phyloP scores from a whole-genome alignment of 2,113 vertebrate genomes.

The Laterallus jamaicensis region DNA sequence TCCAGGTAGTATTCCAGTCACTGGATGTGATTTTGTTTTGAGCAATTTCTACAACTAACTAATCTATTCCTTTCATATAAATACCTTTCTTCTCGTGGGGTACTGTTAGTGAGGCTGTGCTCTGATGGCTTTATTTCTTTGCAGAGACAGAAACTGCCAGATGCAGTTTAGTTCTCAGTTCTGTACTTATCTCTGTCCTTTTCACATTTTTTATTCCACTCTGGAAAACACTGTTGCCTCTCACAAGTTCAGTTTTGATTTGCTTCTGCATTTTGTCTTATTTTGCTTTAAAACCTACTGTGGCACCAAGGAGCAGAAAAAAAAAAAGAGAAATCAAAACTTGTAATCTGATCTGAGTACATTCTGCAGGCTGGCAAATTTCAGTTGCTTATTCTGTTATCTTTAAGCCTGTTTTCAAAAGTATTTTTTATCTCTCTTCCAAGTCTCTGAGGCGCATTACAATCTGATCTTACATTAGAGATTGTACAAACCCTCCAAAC shows the following conservation, averaged over 20 bases:
- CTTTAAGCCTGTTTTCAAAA: slow-evolving; percentile 16
- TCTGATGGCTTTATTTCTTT: not conserved
- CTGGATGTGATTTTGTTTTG: not conserved
- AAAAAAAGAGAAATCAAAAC: not conserved
- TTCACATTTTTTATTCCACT: not conserved
- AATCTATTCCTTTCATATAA: not conserved
- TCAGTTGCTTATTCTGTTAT: slow-evolving; percentile 2
- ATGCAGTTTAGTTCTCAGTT: not conserved
- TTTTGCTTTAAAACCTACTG: not conserved
- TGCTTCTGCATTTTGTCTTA: not conserved
- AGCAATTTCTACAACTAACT: not conserved
- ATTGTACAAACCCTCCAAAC: not conserved
- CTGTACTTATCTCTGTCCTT: not conserved
- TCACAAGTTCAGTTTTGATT: not conserved
- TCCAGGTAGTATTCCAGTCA: not conserved
- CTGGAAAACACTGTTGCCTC: not conserved
- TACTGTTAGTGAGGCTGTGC: not conserved
- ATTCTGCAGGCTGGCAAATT: slow-evolving; percentile 3
- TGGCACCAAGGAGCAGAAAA: not conserved
- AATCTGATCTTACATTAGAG: slow-evolving; percentile 5
- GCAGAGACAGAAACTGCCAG: not conserved
- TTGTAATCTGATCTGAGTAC: not conserved
- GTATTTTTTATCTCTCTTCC: not conserved
- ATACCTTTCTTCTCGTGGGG: not conserved
- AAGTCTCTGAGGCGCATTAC: not conserved